These are phyloP conservation scores for Tricholauxania praeusta DNA, from an alignment of 2,888 invertebrate species.

Conservation along the genomic window DNA sequence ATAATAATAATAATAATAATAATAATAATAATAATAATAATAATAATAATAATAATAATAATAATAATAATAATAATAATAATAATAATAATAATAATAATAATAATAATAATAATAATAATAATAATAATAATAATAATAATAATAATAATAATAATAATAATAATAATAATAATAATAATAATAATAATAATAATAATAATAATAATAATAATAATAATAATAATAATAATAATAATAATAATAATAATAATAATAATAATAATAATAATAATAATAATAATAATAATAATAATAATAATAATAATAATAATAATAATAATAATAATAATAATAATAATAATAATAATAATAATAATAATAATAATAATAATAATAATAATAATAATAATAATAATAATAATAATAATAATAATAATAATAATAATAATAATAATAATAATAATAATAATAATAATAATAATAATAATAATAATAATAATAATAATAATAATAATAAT, in stretches of 20 bases:
- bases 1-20: constrained; percentile 9
- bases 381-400: constrained; percentile 2
- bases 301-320: constrained; percentile 9
- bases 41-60: constrained; percentile 2
- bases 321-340: constrained; percentile 3
- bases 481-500: too few species aligned
- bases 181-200: constrained; percentile 3
- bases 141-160: constrained; percentile 9
- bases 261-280: constrained; percentile 9
- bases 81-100: not conserved
- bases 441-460: not conserved
- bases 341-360: not conserved
- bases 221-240: constrained; percentile 9
- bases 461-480: too few species aligned
- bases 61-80: constrained; percentile 1
- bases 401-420: constrained; percentile 9
- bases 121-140: constrained; percentile 9
- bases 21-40: constrained; percentile 6
- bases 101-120: constrained; percentile 9
- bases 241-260: constrained; percentile 9
- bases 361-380: constrained; percentile 2
- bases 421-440: constrained; percentile 6
- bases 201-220: constrained; percentile 7
- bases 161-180: constrained; percentile 7
- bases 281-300: constrained; percentile 9